Evolutionary conservation across 2,888 invertebrate genomes (phyloP), one percentile per base, ranked within the genome.

Genomic region (Ophion slaviceki): DNA sequence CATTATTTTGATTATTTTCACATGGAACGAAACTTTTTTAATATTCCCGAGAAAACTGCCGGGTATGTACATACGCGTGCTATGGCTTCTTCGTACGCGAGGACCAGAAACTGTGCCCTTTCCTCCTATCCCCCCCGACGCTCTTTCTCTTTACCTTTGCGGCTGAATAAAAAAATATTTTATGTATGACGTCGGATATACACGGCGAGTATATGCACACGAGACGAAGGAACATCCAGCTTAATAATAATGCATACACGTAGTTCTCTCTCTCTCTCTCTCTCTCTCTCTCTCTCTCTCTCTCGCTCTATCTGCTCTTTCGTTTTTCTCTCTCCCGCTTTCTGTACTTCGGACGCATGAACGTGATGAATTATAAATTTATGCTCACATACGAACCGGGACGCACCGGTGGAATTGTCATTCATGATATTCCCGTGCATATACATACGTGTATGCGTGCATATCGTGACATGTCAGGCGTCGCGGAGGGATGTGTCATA

Each of bases 1-100:
- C 83, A 86, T 86, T 83, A 83, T 86, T 86, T 78, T 80, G 78
- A 86, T 86, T 80, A 86, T 80, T 78, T 83, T 77, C 74, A 70
- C 62, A 77, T 74, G 83, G 64, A 78, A 83, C 66, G 86, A 83
- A 86, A 86, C 83, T 86, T 86, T 86, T 86, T 86, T 86, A 86
- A 86, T 86, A 86, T 80, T 75, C 74, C 59, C 68, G 77, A 83
- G 80, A 70, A 77, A 77, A 47, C 36, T 40, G 32, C 11, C 36
- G 28, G 11, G 36, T 28, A 36, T 17, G 53, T 53, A 53, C 53
- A 11, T 4, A 10, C 36, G n/a, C 5, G 32, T 57, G 7, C 66
- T 24, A 40, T 45, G 7, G n/a, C 20, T 75, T 67, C 67, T 45
- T 67, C 32, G 17, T 28, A 32, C 3, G 2, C 32, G 14, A 24